Conservation (phyloP, 2,888 invertebrate species). For the Pinctada fucata region DNA sequence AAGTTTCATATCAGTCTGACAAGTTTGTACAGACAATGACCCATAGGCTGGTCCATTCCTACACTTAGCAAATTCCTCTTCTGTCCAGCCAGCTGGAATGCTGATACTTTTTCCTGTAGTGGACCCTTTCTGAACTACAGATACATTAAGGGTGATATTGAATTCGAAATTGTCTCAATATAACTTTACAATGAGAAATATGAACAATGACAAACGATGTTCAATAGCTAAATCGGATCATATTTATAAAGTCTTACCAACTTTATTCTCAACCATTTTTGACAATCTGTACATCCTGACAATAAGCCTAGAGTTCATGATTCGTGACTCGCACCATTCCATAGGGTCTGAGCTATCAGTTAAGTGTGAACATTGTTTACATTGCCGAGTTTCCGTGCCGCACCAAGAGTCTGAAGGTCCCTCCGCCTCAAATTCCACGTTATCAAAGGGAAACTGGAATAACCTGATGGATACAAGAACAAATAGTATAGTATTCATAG, state of each 20-base stretch:
- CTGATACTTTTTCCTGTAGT: background rate
- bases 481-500: background rate
- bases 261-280: slow-evolving; percentile 12
- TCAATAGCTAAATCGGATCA: no score
- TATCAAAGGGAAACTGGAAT: slow-evolving; percentile 48
- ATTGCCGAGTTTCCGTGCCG: slow-evolving; percentile 46
- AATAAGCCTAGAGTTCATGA: slow-evolving; percentile 51
- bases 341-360: slow-evolving; percentile 45
- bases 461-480: slow-evolving; percentile 33
- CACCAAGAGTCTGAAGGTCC: slow-evolving; percentile 43
- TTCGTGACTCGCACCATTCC: slow-evolving; percentile 54
- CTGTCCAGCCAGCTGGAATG: background rate
- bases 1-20: background rate
- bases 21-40: background rate
- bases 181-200: no score
- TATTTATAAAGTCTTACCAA: background rate
- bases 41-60: background rate
- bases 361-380: slow-evolving; percentile 38
- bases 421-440: slow-evolving; percentile 48
- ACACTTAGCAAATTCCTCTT: background rate
- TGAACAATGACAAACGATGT: no score
- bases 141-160: no score
- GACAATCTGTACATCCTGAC: slow-evolving; percentile 44
- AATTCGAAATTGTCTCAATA: no score
- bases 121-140: no score